Conservation (phyloP, 1,140 invertebrate species). For the Drosophila pruinosa region DNA sequence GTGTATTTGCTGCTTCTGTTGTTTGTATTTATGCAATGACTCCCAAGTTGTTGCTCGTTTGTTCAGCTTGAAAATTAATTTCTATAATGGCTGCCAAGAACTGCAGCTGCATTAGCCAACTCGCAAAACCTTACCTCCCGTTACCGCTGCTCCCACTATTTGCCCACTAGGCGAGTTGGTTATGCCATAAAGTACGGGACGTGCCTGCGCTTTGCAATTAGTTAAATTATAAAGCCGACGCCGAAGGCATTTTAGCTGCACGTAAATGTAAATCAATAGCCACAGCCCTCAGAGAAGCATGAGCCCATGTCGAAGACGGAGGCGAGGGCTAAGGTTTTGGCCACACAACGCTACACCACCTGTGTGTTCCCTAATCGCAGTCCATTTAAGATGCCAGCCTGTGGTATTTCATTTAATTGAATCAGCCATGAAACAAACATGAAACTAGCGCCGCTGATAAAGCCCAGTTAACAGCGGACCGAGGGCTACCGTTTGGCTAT, state of each 20-base stretch:
- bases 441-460: slow-evolving; percentile 41
- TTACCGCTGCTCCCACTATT: not conserved
- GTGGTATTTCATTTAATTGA: slow-evolving; percentile 50
- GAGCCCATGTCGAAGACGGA: slow-evolving; percentile 8
- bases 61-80: slow-evolving; percentile 81
- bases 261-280: slow-evolving; percentile 63
- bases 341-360: slow-evolving; percentile 21
- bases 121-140: not conserved
- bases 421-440: slow-evolving; percentile 49
- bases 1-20: slow-evolving; percentile 37
- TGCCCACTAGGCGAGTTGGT: not conserved
- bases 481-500: slow-evolving; percentile 31
- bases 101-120: slow-evolving; percentile 63
- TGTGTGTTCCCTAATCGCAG: slow-evolving; percentile 49
- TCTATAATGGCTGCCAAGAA: slow-evolving; percentile 80
- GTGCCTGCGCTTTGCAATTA: slow-evolving; percentile 75
- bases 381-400: slow-evolving; percentile 52
- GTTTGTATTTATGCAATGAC: slow-evolving; percentile 75
- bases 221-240: slow-evolving; percentile 66
- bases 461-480: slow-evolving; percentile 2
- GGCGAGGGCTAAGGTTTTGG: not conserved
- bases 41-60: slow-evolving; percentile 81
- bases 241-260: slow-evolving; percentile 65
- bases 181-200: slow-evolving; percentile 57
- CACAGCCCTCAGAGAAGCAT: slow-evolving; percentile 13